Evolutionary conservation across 1,140 invertebrate species (phyloP).

Genomic region (Drosophila rhopaloa): DNA sequence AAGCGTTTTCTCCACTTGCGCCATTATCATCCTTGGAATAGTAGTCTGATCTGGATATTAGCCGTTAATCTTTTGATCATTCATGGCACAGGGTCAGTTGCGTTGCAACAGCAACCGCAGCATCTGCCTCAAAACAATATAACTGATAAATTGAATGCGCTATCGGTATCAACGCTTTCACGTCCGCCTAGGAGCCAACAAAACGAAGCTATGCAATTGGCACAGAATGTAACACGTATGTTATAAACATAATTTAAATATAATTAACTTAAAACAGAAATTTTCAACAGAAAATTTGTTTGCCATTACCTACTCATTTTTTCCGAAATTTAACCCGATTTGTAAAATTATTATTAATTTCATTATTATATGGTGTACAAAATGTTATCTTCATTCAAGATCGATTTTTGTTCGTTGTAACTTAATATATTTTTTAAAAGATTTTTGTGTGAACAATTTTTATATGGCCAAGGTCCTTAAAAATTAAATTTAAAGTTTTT

Average conservation of each 20-base stretch:
- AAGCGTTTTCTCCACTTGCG: slow-evolving; percentile 6
- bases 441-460: no score
- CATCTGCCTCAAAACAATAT: slow-evolving; percentile 13
- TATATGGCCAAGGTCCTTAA: no score
- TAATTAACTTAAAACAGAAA: no score
- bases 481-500: no score
- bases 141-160: slow-evolving; percentile 13
- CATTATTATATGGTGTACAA: no score
- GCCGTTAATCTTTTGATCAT: slow-evolving; percentile 21
- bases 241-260: neutral
- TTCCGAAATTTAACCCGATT: no score
- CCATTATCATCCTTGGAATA: slow-evolving; percentile 1
- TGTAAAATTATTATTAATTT: no score
- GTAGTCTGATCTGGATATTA: slow-evolving; percentile 29
- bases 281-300: no score
- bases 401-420: no score
- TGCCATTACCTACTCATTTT: no score
- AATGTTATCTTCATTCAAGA: no score
- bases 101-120: slow-evolving; percentile 6
- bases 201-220: slow-evolving; percentile 31
- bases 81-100: slow-evolving; percentile 6
- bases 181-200: neutral
- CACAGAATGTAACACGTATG: slow-evolving; percentile 30
- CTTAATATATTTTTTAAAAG: no score
- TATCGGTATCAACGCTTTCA: slow-evolving; percentile 8